Percentiles rank a stretch among this genome's conserved stretches.
These are phyloP conservation scores for Lamprologus callipterus DNA, from an alignment of 2,113 vertebrate genomes.

Conservation along the genomic window DNA sequence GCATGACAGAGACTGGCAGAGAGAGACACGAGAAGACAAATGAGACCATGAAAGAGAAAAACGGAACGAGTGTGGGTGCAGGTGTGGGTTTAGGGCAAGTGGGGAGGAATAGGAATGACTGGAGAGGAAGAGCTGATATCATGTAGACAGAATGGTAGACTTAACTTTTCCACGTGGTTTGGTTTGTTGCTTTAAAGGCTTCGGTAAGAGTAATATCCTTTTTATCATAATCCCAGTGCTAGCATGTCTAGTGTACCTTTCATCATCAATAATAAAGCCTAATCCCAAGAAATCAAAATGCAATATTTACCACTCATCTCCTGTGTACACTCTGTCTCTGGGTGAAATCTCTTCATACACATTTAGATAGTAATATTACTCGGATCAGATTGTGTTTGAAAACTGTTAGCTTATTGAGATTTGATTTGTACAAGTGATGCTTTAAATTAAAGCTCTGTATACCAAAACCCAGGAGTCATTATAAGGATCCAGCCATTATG, in stretches of 20 bases:
- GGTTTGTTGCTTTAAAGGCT: constrained; percentile 29
- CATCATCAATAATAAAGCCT: constrained; percentile 54
- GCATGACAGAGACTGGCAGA: constrained; percentile 56
- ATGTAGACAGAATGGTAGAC: background rate
- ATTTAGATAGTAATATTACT: background rate
- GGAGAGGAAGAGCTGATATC: constrained; percentile 27
- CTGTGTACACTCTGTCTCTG: constrained; percentile 9
- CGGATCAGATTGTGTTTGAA: background rate
- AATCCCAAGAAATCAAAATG: constrained; percentile 38
- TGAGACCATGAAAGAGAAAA: constrained; percentile 45
- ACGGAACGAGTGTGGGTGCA: constrained; percentile 8
- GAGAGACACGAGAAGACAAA: constrained; percentile 53
- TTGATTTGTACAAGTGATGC: background rate
- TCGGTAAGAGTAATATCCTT: constrained; percentile 19
- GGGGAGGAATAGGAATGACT: constrained; percentile 30
- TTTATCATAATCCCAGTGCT: constrained; percentile 27
- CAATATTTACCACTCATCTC: constrained; percentile 49
- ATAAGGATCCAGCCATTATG: background rate
- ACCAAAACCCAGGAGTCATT: background rate
- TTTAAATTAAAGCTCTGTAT: background rate
- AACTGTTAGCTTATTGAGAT: constrained; percentile 1
- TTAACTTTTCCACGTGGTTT: background rate
- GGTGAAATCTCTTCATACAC: constrained; percentile 11
- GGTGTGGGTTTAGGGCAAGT: constrained; percentile 5
- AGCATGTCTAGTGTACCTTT: background rate